A percentile compares a stretch with the other conserved stretches of the same genome.
phyloP scores from a whole-genome alignment of 2,797 vertebrate genomes.

The Acanthurus leucopareius region DNA sequence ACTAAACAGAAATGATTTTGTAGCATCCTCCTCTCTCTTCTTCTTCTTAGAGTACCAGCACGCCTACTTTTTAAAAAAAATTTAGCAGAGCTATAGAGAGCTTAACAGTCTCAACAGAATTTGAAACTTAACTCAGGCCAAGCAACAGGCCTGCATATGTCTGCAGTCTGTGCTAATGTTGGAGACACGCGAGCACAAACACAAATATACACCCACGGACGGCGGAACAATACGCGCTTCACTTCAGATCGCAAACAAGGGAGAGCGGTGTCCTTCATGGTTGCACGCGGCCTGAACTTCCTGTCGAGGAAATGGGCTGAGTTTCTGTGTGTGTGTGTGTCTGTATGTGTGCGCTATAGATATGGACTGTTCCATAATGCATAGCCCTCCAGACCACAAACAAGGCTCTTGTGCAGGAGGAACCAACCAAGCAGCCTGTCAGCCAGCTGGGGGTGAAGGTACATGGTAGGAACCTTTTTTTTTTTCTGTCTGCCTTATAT shows the following conservation, averaged over 20 bases:
- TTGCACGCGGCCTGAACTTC: slow-evolving; percentile 60
- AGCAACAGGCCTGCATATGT: slow-evolving; percentile 35
- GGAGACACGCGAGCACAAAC: slow-evolving; percentile 43
- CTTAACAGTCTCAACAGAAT: slow-evolving; percentile 37
- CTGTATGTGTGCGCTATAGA: slow-evolving; percentile 34
- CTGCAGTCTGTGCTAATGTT: slow-evolving; percentile 52
- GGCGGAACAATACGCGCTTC: slow-evolving; percentile 56
- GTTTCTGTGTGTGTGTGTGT: slow-evolving; percentile 12
- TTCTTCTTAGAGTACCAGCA: slow-evolving; percentile 20
- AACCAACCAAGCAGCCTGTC: slow-evolving; percentile 24
- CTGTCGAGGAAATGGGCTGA: slow-evolving; percentile 60
- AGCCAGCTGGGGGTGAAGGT: slow-evolving; percentile 59
- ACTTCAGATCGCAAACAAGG: slow-evolving; percentile 62
- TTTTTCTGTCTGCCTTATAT: slow-evolving; percentile 25
- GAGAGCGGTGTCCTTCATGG: slow-evolving; percentile 47
- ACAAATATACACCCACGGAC: slow-evolving; percentile 41
- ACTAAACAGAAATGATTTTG: slow-evolving; percentile 55
- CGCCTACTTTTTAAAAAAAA: slow-evolving; percentile 10
- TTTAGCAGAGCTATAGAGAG: slow-evolving; percentile 8
- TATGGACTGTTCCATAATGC: slow-evolving; percentile 63
- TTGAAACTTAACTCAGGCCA: slow-evolving; percentile 36
- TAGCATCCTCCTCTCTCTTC: slow-evolving; percentile 26
- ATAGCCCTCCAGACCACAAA: slow-evolving; percentile 60
- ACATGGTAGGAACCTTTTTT: slow-evolving; percentile 53
- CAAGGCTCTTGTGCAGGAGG: slow-evolving; percentile 43